phyloP scores from a whole-genome alignment of 2,888 invertebrate species.

The Hipparchia semele region DNA sequence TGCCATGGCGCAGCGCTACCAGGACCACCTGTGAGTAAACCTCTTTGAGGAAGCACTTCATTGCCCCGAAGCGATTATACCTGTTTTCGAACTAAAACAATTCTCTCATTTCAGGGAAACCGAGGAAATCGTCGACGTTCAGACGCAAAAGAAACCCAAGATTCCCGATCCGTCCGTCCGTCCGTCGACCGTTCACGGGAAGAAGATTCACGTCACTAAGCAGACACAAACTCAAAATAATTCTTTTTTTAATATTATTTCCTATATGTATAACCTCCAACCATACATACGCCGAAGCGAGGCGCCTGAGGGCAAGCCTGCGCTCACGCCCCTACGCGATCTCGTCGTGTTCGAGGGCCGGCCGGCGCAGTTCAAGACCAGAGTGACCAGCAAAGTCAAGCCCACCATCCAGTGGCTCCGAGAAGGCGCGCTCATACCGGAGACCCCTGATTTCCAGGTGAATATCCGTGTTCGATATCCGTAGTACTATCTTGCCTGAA shows the following conservation, averaged over 20 bases:
- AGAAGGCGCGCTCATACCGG: slow-evolving; percentile 95
- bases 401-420: slow-evolving; percentile 98
- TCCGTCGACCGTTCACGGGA: slow-evolving; percentile 92
- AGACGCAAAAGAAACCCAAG: slow-evolving; percentile 78
- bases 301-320: slow-evolving; percentile 89
- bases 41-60: neutral
- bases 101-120: slow-evolving; percentile 80
- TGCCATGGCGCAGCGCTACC: slow-evolving; percentile 94
- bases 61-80: too few species aligned
- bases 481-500: neutral
- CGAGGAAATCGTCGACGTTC: slow-evolving; percentile 77
- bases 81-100: neutral
- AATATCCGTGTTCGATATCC: slow-evolving; percentile 48
- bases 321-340: slow-evolving; percentile 92
- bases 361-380: slow-evolving; percentile 96
- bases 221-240: slow-evolving; percentile 92
- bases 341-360: slow-evolving; percentile 94
- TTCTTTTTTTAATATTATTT: too few species aligned
- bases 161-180: slow-evolving; percentile 87
- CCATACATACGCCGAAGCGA: slow-evolving; percentile 80
- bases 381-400: slow-evolving; percentile 92
- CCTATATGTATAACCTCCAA: too few species aligned
- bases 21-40: slow-evolving; percentile 90
- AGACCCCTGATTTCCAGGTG: slow-evolving; percentile 98
- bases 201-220: slow-evolving; percentile 93